phyloP scores from a whole-genome alignment of 1,140 invertebrate genomes.

The Cataglyphis hispanica region DNA sequence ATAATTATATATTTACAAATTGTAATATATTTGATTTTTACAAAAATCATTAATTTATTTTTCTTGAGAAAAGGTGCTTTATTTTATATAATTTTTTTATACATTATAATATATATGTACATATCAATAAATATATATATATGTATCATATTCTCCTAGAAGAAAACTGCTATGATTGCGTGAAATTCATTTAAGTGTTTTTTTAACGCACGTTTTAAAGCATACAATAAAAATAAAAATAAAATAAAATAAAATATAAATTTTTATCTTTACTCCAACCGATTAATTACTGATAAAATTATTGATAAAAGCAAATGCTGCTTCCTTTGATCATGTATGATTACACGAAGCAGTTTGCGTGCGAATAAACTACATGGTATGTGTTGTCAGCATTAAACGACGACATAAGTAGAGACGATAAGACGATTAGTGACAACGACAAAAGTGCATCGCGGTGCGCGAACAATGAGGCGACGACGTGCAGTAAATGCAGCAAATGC shows the following conservation, averaged over 20 bases:
- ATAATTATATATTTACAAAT: neutral
- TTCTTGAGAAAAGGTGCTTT: neutral
- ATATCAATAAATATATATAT: neutral
- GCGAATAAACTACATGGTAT: slow-evolving; percentile 32
- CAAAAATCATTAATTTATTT: neutral
- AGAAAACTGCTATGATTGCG: neutral
- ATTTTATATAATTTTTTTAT: slow-evolving; percentile 2
- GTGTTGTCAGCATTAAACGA: slow-evolving; percentile 46
- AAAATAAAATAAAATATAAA: slow-evolving; percentile 14
- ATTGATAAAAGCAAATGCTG: slow-evolving; percentile 11
- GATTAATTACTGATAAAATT: slow-evolving; percentile 22
- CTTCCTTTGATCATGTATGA: slow-evolving; percentile 28
- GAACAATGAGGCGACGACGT: slow-evolving; percentile 62
- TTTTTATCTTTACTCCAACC: neutral
- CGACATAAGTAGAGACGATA: slow-evolving; percentile 46
- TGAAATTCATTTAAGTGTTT: neutral
- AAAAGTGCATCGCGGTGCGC: slow-evolving; percentile 49
- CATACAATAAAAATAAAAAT: too few species aligned
- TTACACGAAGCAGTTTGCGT: slow-evolving; percentile 37
- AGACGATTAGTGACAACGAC: slow-evolving; percentile 55
- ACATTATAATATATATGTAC: too few species aligned
- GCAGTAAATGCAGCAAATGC: slow-evolving; percentile 25
- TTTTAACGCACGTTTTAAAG: neutral
- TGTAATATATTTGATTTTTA: neutral
- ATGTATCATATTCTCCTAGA: neutral